phyloP scores from a whole-genome alignment of 2,888 invertebrate species.

The Lasioglossum malachurum region DNA sequence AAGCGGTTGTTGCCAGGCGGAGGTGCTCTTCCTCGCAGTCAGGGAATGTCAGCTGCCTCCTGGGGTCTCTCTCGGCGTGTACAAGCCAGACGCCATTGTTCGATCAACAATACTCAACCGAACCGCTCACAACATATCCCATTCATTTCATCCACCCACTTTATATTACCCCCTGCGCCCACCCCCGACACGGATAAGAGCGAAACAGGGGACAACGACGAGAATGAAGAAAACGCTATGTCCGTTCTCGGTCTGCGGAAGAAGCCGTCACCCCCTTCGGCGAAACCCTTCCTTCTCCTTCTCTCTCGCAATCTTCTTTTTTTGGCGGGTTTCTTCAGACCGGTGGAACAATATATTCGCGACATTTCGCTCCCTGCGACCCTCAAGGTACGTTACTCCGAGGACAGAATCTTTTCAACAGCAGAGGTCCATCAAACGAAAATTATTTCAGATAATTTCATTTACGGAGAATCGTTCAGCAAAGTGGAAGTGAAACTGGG shows the following conservation, averaged over 20 bases:
- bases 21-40: slow-evolving; percentile 79
- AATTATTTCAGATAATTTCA: neutral
- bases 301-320: slow-evolving; percentile 1
- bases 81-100: slow-evolving; percentile 83
- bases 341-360: slow-evolving; percentile 34
- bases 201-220: slow-evolving; percentile 59
- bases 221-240: slow-evolving; percentile 65
- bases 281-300: slow-evolving; percentile 40
- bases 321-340: slow-evolving; percentile 47
- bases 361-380: slow-evolving; percentile 29
- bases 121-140: slow-evolving; percentile 82
- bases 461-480: too few relatives aligned
- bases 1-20: slow-evolving; percentile 76
- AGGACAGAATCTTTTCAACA: neutral
- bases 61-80: slow-evolving; percentile 75
- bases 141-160: slow-evolving; percentile 81
- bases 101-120: slow-evolving; percentile 82
- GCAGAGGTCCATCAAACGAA: neutral
- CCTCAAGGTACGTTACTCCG: slow-evolving; percentile 18
- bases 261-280: slow-evolving; percentile 69
- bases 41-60: slow-evolving; percentile 82
- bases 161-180: slow-evolving; percentile 73
- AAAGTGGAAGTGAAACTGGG: too few relatives aligned
- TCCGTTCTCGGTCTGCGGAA: slow-evolving; percentile 70
- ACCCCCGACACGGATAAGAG: slow-evolving; percentile 53